Base-by-base conservation (phyloP, 1,140 invertebrate genomes). In the Drosophila kohkoa region DNA sequence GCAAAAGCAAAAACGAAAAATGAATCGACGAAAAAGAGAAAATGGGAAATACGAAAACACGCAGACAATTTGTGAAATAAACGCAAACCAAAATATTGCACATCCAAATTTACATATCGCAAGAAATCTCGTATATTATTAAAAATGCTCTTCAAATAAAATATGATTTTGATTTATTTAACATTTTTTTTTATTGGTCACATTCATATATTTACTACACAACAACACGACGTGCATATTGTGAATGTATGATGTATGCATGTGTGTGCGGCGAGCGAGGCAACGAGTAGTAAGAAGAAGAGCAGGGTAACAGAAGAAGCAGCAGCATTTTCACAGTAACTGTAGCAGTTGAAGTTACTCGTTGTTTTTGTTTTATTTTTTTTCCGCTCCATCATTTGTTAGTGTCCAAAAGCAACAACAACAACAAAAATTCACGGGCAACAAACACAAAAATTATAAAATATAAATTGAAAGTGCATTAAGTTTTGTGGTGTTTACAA, bases 41-140 rank as follows among this genome's bases (percentile, higher is more conserved):
- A 82, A 79, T 73, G 60, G 57, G 43, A 7, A 71, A 77, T 59
- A 58, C 52, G 30, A 69, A 64, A 52, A 64, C 79, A 87, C 79
- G 71, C 82, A 87, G 82, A 88, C 77, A 69, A 32, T 10, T 66
- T 88, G 77, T 87, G 83, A 75, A 88, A 88, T 68, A 73, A 59
- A 67, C 69, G 68, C 72, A 77, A 71, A 77, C 30, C 35, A 38
- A 65, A 68, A 73, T 79, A 63, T 82, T 79, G 69, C 72, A 57
- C 60, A 69, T 38, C 3, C 20, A 67, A 68, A 64, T 69, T 73
- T 54, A 41, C 30, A 38, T 38, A 38, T 64, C 11, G 30, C 28
- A 51, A 65, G 64, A 32, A 32, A 32, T 32, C 20, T 25, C 32
- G 32, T 57, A 38, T 15, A 46, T 70, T 49, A 65, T 70, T 32